These are phyloP conservation scores for Bombus waltoni DNA, from an alignment of 1,140 invertebrate species.

Conservation along the genomic window DNA sequence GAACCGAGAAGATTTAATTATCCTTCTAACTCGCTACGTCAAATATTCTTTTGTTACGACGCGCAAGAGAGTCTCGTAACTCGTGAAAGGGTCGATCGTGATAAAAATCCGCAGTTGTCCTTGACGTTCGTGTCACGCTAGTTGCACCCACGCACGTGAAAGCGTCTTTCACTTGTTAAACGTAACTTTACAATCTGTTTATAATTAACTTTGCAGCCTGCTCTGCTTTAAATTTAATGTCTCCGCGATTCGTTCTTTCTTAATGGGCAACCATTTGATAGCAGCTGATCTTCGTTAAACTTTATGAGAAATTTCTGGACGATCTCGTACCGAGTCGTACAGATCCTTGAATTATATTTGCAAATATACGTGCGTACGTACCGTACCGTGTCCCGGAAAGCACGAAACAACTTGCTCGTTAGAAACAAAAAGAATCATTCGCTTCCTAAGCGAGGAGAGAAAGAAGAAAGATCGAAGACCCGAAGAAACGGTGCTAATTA, in stretches of 20 bases:
- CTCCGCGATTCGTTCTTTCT: background rate
- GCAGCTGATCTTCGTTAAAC: background rate
- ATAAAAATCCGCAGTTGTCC: background rate
- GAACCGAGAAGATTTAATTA: constrained; percentile 14
- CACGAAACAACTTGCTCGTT: background rate
- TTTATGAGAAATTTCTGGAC: too few species aligned
- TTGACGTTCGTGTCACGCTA: background rate
- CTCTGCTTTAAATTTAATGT: background rate
- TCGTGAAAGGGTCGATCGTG: background rate
- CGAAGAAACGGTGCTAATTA: background rate
- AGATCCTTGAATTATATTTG: too few species aligned
- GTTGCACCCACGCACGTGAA: too few species aligned
- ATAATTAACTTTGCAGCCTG: too few species aligned
- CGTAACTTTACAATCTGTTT: too few species aligned
- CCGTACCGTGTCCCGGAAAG: too few species aligned
- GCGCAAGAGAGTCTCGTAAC: too few species aligned
- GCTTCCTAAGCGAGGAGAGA: too few species aligned
- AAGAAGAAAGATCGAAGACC: background rate
- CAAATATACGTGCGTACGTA: too few species aligned
- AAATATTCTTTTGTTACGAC: too few species aligned
- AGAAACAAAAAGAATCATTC: background rate
- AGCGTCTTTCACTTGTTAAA: background rate
- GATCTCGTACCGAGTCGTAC: too few species aligned
- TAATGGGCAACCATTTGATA: background rate
- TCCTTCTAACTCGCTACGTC: background rate